These are phyloP conservation scores for Malurus elegans DNA, from an alignment of 2,113 vertebrate genomes.

Conservation along the genomic window DNA sequence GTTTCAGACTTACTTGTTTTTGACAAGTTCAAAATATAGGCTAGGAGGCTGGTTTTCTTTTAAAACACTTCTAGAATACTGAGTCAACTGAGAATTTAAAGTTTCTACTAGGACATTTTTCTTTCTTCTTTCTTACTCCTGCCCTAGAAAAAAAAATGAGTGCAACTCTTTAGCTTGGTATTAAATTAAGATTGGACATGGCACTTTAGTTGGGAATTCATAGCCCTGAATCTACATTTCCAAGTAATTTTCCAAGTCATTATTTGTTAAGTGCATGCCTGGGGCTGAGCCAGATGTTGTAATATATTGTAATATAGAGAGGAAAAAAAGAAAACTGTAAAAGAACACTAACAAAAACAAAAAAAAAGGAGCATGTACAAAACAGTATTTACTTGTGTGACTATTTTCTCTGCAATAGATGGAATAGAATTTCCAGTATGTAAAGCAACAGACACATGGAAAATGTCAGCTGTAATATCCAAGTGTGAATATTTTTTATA, in stretches of 20 bases:
- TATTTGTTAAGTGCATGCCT: neutral
- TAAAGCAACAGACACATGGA: neutral
- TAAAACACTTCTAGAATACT: neutral
- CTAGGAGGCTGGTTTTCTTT: neutral
- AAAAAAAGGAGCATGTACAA: neutral
- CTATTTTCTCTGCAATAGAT: neutral
- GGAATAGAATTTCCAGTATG: neutral
- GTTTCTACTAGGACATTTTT: neutral
- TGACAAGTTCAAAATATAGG: neutral
- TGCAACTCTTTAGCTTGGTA: neutral
- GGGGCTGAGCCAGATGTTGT: neutral
- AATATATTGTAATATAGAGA: neutral
- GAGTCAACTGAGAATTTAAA: neutral
- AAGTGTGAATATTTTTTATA: neutral
- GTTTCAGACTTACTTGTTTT: neutral
- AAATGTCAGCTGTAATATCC: neutral
- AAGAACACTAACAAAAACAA: neutral
- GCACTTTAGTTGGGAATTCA: neutral
- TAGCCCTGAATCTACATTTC: neutral
- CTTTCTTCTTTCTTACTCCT: neutral
- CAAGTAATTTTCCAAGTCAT: conserved; percentile 20
- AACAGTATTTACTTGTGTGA: neutral
- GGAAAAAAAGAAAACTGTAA: neutral
- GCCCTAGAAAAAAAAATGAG: neutral
- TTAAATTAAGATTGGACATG: neutral